Conservation (phyloP, 2,797 vertebrate species). For the Psittacula derbiana region DNA sequence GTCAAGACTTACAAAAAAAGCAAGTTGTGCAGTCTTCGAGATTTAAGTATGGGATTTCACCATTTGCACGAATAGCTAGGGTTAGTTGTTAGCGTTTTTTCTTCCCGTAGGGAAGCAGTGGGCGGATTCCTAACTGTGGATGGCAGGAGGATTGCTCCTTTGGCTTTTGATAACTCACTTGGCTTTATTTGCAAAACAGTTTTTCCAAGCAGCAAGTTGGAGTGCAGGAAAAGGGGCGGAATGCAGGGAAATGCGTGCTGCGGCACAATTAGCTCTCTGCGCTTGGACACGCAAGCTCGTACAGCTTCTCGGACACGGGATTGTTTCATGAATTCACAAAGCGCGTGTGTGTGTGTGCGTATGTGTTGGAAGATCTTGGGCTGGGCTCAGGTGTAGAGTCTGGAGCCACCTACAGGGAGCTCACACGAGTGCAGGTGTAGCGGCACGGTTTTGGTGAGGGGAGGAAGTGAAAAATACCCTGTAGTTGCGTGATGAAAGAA, state of each 20-base stretch:
- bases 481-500: not conserved
- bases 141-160: conserved; percentile 77
- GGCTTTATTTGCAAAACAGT: conserved; percentile 61
- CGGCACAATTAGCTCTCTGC: not conserved
- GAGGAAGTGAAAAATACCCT: conserved; percentile 15
- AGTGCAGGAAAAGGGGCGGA: not conserved
- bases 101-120: conserved; percentile 55
- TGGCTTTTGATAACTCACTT: conserved; percentile 75
- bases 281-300: not conserved
- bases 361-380: not conserved
- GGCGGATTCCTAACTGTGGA: conserved; percentile 65
- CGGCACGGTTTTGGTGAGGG: not conserved
- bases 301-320: not conserved
- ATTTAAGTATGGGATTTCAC: conserved; percentile 50
- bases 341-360: not conserved
- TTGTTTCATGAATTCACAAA: not conserved
- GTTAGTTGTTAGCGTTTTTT: conserved; percentile 49
- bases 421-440: conserved; percentile 32
- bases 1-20: not conserved
- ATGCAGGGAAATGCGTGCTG: fast-evolving
- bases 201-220: conserved; percentile 52
- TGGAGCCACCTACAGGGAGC: conserved; percentile 76
- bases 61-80: conserved; percentile 65
- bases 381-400: conserved; percentile 45
- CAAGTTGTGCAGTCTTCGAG: not conserved